A percentile compares a stretch with the other conserved stretches of the same genome.
These are phyloP conservation scores for Maylandia zebra DNA, from an alignment of 2,113 vertebrate species.

Conservation along the genomic window DNA sequence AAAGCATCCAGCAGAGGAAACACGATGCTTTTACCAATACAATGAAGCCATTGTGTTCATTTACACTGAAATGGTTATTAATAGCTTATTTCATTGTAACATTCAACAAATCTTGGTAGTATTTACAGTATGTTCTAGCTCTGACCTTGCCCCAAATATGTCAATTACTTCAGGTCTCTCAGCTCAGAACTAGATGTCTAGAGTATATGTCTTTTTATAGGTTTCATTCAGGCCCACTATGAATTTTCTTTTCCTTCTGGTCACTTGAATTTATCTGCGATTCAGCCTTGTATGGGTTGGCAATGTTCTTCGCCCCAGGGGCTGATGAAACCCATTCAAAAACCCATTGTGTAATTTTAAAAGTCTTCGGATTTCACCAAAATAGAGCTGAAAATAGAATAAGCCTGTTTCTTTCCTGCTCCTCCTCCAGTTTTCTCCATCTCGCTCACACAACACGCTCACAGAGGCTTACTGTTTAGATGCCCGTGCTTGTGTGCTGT, in stretches of 20 bases:
- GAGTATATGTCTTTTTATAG: background rate
- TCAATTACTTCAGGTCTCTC: background rate
- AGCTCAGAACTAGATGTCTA: background rate
- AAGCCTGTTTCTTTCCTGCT: background rate
- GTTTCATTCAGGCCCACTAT: background rate
- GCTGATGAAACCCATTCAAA: conserved; percentile 2
- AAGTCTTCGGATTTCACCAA: conserved; percentile 3
- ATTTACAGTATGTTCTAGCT: background rate
- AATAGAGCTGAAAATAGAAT: conserved; percentile 13
- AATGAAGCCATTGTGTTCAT: background rate
- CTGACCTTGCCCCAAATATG: background rate
- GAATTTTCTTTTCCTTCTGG: background rate
- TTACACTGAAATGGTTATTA: background rate
- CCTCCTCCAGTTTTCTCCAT: background rate
- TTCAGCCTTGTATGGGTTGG: background rate
- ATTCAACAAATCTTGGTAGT: background rate
- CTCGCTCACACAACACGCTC: background rate
- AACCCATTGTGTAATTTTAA: conserved; percentile 12
- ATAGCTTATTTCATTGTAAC: background rate
- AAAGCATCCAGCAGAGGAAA: background rate
- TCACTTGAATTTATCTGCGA: conserved; percentile 2
- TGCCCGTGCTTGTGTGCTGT: background rate
- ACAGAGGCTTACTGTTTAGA: background rate
- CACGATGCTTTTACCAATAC: background rate
- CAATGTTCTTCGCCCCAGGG: background rate